Base-by-base conservation (phyloP, 2,888 invertebrate genomes). In the Drosophila pegasa region DNA sequence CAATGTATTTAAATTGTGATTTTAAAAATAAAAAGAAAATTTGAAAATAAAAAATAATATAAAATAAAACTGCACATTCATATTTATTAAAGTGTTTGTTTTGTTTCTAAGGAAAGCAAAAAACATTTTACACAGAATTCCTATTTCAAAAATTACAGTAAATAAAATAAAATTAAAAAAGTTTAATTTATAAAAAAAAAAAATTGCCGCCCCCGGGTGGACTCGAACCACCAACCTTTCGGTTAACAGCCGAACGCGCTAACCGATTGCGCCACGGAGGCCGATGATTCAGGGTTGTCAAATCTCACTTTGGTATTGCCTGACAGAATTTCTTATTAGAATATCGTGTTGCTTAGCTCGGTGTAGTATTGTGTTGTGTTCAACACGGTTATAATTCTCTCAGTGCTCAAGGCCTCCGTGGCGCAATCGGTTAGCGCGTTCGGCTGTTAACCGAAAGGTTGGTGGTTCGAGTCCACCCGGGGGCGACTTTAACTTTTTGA, bases 171-270 rank as follows among this genome's bases (percentile, higher is more conserved):
- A n/a, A 14, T 12, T 2, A 16, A 18, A n/a, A 27, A 20, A 12
- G 5, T 20, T 20, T 18, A 20, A 2, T 20, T 40, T 8, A n/a
- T n/a, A 35, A 47, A 62, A 59, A 41, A 14, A 64, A 75, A 75
- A 47, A 18, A 2, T 16, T 0, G 1, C 2, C 96, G 96, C 96
- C 96, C 96, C 97, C 96, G 96, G 97, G 97, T 97, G 97, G 97
- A 95, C 96, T 97, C 95, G 97, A 97, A 97, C 97, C 97, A 97
- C 97, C 97, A 97, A 97, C 97, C 97, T 97, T 97, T 97, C 97
- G 97, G 97, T 97, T 97, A 97, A 97, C 97, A 97, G 97, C 97
- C 97, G 97, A 97, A 97, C 97, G 97, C 97, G 97, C 97, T 97
- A 97, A 94, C 97, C 97, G 91, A 96, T 97, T 97, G 97, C 97